Evolutionary conservation across 2,113 vertebrate genomes (phyloP).

Genomic region (Vicugna pacos): DNA sequence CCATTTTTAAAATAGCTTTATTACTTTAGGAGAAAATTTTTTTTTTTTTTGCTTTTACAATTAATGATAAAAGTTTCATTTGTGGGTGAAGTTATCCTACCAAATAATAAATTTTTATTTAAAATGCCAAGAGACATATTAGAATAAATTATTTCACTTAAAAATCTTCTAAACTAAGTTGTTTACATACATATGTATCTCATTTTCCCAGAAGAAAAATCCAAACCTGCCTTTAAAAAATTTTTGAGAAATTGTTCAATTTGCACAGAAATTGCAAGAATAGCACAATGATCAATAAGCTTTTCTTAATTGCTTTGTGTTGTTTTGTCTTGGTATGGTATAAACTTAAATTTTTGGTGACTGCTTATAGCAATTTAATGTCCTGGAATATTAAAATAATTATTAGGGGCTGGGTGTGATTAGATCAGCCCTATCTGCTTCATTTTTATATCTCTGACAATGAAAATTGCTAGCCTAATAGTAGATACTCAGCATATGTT

Average conservation of each 20-base stretch:
- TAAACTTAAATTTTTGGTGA: not conserved
- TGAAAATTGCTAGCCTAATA: not conserved
- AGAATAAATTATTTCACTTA: conserved; percentile 36
- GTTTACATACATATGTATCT: not conserved
- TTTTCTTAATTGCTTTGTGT: not conserved
- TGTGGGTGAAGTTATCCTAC: not conserved
- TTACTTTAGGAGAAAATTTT: conserved; percentile 6
- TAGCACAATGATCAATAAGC: not conserved
- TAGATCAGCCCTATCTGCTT: not conserved
- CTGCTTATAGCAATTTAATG: not conserved
- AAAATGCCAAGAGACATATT: not conserved
- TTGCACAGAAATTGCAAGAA: not conserved
- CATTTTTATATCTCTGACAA: not conserved
- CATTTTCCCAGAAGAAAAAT: not conserved
- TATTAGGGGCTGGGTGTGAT: not conserved
- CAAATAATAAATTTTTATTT: conserved; percentile 31
- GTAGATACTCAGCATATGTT: not conserved
- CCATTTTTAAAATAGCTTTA: not conserved
- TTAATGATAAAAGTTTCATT: conserved; percentile 12
- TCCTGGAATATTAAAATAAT: not conserved
- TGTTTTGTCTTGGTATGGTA: not conserved
- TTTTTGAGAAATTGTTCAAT: not conserved
- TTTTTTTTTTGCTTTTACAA: conserved; percentile 36
- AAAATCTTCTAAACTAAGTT: not conserved
- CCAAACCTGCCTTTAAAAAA: not conserved